These are phyloP conservation scores for Zeus faber DNA, from an alignment of 2,113 vertebrate species.

Conservation along the genomic window DNA sequence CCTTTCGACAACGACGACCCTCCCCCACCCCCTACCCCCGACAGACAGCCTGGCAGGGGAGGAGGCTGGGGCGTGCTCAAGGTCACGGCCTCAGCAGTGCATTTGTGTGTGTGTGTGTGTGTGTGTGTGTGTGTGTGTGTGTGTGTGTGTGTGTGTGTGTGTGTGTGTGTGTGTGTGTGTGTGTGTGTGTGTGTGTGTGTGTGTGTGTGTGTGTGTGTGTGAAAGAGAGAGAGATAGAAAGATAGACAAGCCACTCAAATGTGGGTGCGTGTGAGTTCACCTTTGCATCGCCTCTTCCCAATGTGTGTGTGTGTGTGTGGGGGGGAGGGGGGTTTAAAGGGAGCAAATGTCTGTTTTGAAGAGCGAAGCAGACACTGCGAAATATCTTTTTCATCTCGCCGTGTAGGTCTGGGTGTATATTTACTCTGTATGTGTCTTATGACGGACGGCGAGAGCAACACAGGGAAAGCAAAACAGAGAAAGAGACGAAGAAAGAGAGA, in stretches of 20 bases:
- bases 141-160: no score
- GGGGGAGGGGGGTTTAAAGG: not conserved
- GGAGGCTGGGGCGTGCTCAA: not conserved
- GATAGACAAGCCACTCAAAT: slow-evolving; percentile 2
- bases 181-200: no score
- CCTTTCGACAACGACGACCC: no score
- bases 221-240: slow-evolving; percentile 3
- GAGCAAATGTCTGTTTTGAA: no score
- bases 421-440: no score
- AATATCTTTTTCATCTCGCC: no score
- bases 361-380: no score
- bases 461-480: not conserved
- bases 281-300: not conserved
- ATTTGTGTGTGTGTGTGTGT: no score
- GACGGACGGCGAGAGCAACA: no score
- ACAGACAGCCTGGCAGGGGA: slow-evolving; percentile 51
- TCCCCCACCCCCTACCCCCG: slow-evolving; percentile 11
- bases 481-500: slow-evolving; percentile 13
- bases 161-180: no score
- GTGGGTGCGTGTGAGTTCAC: slow-evolving; percentile 10
- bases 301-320: slow-evolving; percentile 6
- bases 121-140: no score
- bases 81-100: slow-evolving; percentile 49
- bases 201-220: slow-evolving; percentile 57
- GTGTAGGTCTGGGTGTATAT: no score